phyloP scores from a whole-genome alignment of 2,113 vertebrate species.

The Monarcha castaneiventris region DNA sequence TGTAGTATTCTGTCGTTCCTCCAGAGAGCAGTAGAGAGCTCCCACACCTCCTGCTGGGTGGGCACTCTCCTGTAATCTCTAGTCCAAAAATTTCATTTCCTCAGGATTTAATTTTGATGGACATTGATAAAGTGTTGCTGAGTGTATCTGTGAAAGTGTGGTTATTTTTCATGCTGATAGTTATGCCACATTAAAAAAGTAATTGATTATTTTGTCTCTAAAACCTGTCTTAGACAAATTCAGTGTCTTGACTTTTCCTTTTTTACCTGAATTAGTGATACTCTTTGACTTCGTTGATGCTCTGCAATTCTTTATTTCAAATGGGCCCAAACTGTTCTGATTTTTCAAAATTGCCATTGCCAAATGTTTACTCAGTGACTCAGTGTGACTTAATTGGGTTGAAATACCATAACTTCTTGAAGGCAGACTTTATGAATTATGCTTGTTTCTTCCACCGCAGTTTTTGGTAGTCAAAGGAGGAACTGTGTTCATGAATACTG shows the following conservation, averaged over 20 bases:
- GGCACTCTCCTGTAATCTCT: not conserved
- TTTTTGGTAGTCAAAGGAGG: not conserved
- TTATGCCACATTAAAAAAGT: not conserved
- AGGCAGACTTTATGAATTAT: not conserved
- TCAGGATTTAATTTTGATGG: not conserved
- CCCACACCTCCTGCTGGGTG: fast-evolving
- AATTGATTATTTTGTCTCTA: not conserved
- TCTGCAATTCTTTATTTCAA: not conserved
- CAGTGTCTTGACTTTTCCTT: not conserved
- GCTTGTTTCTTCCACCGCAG: not conserved
- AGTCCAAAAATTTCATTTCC: not conserved
- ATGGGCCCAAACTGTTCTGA: not conserved
- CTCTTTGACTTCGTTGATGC: not conserved
- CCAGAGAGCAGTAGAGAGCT: not conserved
- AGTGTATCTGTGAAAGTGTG: not conserved
- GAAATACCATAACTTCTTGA: not conserved
- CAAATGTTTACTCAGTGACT: not conserved
- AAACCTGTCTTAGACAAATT: not conserved
- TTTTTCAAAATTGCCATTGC: not conserved
- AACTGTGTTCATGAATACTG: not conserved
- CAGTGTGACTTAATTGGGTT: not conserved
- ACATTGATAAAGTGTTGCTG: not conserved
- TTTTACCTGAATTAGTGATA: not conserved
- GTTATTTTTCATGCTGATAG: not conserved
- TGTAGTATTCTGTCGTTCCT: not conserved